Conservation (phyloP, 1,140 invertebrate genomes). For the Caenorhabditis briggsae region DNA sequence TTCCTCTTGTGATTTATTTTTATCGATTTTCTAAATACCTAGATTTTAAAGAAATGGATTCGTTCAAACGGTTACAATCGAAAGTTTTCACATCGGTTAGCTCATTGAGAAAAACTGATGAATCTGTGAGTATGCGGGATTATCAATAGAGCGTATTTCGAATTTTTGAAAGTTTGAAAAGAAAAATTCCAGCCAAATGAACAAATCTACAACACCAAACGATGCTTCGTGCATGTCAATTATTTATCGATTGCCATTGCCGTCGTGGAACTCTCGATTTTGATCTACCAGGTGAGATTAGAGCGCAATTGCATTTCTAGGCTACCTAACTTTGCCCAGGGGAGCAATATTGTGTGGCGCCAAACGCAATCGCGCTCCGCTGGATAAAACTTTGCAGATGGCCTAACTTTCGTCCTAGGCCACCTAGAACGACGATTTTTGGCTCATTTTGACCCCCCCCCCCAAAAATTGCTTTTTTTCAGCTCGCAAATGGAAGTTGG, state of each 20-base stretch:
- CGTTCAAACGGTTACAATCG: conserved; percentile 35
- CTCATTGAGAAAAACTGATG: conserved; percentile 15
- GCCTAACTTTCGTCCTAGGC: too few relatives aligned
- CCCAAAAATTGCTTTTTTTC: not conserved
- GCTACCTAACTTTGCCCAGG: too few relatives aligned
- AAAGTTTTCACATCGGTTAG: conserved; percentile 47
- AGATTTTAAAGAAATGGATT: conserved; percentile 6
- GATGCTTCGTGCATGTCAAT: conserved; percentile 46
- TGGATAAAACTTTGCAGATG: not conserved
- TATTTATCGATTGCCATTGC: conserved; percentile 23
- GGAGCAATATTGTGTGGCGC: too few relatives aligned
- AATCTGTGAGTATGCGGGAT: not conserved
- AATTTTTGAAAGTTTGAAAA: not conserved
- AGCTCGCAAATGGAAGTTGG: conserved; percentile 38
- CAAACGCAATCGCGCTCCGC: not conserved
- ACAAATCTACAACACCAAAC: conserved; percentile 16
- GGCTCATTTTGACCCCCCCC: too few relatives aligned
- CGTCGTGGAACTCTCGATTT: conserved; percentile 32
- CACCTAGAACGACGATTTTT: too few relatives aligned
- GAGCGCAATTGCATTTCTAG: too few relatives aligned
- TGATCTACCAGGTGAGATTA: conserved; percentile 18
- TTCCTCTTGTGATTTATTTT: not conserved
- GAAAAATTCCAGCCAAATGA: not conserved
- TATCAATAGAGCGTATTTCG: not conserved
- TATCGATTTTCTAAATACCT: not conserved